These are phyloP conservation scores for Aphis craccivora DNA, from an alignment of 1,140 invertebrate species.

Conservation along the genomic window DNA sequence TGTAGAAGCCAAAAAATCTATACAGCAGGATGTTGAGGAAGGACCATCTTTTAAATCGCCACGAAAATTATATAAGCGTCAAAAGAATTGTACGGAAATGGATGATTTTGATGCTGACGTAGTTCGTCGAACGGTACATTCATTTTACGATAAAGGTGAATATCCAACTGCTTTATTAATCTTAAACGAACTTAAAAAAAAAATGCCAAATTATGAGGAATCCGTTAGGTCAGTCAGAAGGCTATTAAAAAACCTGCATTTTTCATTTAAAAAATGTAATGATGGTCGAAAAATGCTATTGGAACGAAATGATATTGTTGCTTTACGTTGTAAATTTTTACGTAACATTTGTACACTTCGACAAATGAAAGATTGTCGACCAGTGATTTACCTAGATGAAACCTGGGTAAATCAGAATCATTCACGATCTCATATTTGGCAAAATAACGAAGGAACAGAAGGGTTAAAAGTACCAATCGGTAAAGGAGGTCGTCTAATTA, in stretches of 20 bases:
- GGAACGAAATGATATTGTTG: neutral
- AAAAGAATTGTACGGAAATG: neutral
- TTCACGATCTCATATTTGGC: neutral
- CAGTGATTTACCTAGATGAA: neutral
- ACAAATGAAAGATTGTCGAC: conserved; percentile 7
- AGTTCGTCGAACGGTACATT: neutral
- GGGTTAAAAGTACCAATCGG: conserved; percentile 17
- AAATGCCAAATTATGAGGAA: neutral
- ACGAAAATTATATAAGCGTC: neutral
- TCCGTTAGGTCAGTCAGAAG: neutral
- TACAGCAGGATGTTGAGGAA: neutral
- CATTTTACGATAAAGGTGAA: neutral
- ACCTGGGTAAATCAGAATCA: neutral
- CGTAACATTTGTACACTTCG: conserved; percentile 14
- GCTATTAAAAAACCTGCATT: neutral
- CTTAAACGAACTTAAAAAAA: neutral
- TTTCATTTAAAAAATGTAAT: conserved; percentile 9
- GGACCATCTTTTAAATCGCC: neutral
- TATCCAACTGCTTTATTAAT: neutral
- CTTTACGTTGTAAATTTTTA: neutral
- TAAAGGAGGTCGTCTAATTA: conserved; percentile 10
- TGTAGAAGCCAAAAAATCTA: neutral
- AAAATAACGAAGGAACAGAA: too few relatives aligned
- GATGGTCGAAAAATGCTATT: neutral
- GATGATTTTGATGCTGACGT: neutral